Evolutionary conservation across 2,888 invertebrate genomes (phyloP), one percentile per base, ranked within the genome.

Genomic region (Rotaria sp.): DNA sequence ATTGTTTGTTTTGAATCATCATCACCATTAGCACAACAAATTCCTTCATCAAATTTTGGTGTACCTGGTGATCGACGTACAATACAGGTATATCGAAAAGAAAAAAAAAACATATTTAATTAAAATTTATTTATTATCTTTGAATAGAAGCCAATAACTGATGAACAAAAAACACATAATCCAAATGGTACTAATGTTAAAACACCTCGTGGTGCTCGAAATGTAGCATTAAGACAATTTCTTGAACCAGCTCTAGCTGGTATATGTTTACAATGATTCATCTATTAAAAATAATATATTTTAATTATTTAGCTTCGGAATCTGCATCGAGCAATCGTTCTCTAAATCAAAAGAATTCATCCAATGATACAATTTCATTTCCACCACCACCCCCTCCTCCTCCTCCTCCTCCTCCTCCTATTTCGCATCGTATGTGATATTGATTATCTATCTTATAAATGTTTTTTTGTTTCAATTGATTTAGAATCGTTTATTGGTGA

Each of bases 1-100:
- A 41, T 75, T 8, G 75, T 75, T 38, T 75, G 13, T 75, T 75
- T 75, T 26, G 75, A 75, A 75, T 75, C 75, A 41, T 41, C 75
- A 45, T 67, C 18, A 67, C 67, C 67, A 18, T 5, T n/a, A 18
- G 35, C 35, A 35, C 67, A 30, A 15, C 67, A 67, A 67, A 30
- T 35, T 30, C 35, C 67, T 35, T 30, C 67, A 13, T 67, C 67
- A 30, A 67, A 67, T 35, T 67, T 67, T 18, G 67, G 67, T 35
- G 67, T 67, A 18, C 67, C 67, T 3, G 67, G 45, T 21, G 75
- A 75, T 75, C 38, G 45, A 75, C 75, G 75, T 41, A 75, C 45
- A 5, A 75, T 45, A 75, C 75, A 75, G 24, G 75, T 75, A 45
- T 4, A n/a, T 75, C 11, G 1, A 18, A 5, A 35, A 67, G 5